Evolutionary conservation across 2,113 vertebrate genomes (phyloP).

Genomic region (Heliornis fulica): DNA sequence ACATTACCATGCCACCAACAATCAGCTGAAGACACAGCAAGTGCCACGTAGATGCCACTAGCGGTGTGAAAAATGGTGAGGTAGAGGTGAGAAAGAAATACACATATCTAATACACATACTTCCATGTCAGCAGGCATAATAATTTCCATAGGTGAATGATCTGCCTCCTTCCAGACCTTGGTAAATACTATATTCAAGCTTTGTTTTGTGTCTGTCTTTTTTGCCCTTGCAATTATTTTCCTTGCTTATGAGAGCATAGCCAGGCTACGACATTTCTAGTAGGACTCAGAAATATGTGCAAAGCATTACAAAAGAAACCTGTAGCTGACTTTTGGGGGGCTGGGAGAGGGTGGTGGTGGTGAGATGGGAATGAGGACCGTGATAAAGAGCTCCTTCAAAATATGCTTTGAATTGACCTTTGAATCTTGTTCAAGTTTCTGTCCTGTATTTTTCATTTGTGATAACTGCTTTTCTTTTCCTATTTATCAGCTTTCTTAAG

Average conservation of each 20-base stretch:
- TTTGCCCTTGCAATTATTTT: neutral
- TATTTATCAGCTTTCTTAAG: slow-evolving; percentile 22
- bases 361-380: neutral
- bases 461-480: slow-evolving; percentile 21
- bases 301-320: neutral
- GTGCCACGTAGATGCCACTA: neutral
- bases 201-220: neutral
- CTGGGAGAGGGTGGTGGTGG: too few relatives aligned
- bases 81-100: neutral
- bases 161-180: neutral
- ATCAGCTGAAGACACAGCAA: neutral
- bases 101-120: neutral
- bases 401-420: slow-evolving; percentile 31
- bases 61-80: neutral
- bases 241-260: neutral
- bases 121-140: neutral
- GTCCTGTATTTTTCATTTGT: slow-evolving; percentile 23
- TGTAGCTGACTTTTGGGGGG: neutral
- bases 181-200: neutral
- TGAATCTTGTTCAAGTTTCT: slow-evolving; percentile 29
- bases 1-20: neutral
- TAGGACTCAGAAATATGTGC: neutral
- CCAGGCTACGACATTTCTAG: neutral
- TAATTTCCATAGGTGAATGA: neutral
- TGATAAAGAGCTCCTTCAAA: slow-evolving; percentile 24